Base-by-base conservation (phyloP, 2,888 invertebrate genomes). In the Malacosoma neustria region DNA sequence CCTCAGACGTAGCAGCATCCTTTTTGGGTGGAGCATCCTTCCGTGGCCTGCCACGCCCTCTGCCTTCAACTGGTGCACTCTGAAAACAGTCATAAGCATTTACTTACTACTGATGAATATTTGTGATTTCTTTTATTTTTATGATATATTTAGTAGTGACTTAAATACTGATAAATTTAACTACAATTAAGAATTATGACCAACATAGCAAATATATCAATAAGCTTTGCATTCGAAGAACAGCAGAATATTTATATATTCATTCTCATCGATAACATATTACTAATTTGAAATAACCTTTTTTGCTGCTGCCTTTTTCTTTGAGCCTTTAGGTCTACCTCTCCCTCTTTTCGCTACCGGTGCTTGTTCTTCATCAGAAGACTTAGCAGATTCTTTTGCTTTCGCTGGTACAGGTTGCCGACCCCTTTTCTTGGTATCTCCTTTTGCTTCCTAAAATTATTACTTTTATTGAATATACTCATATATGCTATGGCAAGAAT, bases 271-370 rank as follows among this genome's bases (percentile, higher is more conserved):
- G 33, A 31, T 12, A 12, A 9, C 12, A 4, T 14, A 14, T 14
- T 30, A 11, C 12, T 9, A 33, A 14, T 3, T n/a, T n/a, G n/a
- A n/a, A n/a, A 12, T 41, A 59, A 86, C 86, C 76, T 87, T 87
- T 48, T 82, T 86, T 41, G 72, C 77, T 46, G 72, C 71, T 39
- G 70, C 68, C 66, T 82, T 87, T 65, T 88, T 88, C 66, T 87
- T 87, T 13, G 87, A 74, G 29, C 87, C 87, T 53, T 88, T 88
- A 13, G 88, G 88, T 48, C 88, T 74, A 48, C 87, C 87, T 57
- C 88, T 67, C 13, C 87, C 87, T 61, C 88, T 68, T 71, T 88
- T 88, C 34, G 77, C 86, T 59, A 76, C 76, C 37, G 87, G 85
- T 43, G 85, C 84, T 43, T 84, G 86, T 51, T 88, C 87, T 61